Base-by-base conservation (phyloP, 2,888 invertebrate species). In the Pseudococcus jackbeardsleyi region DNA sequence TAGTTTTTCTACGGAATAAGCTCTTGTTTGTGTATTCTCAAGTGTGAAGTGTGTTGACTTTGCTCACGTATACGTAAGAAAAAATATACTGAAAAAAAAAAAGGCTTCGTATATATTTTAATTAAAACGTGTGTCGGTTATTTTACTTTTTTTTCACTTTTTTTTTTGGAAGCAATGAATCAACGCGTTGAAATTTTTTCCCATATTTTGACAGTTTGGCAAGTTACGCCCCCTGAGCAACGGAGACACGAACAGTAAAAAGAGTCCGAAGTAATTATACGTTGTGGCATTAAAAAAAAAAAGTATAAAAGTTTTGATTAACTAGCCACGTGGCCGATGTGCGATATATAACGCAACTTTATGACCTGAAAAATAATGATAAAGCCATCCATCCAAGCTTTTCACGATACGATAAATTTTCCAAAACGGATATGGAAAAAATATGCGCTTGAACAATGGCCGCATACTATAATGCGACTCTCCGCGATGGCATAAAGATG, bases 331-430 rank as follows among this genome's bases (percentile, higher is more conserved):
- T 79, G 46, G 42, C 26, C 33, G 22, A 33, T 72, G 68, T 72
- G 68, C 26, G 68, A 19, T 79, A 79, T 59, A 77, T 39, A 26
- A 42, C n/a, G n/a, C 5, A 19, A 79, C 79, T 79, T 79, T 79
- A 79, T 79, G 79, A 79, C 79, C 79, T 79, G 79, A 79, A 79
- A 79, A 79, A 79, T 79, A 79, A 79, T 42, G 79, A 79, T 79
- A 79, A 79, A 79, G 79, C 79, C 9, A 79, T 79, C 79, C 42
- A 79, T 79, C 79, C 79, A 33, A 79, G 79, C 42, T 79, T 79
- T 77, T 77, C 68, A 39, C 77, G 39, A 39, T 79, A 42, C 42
- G 42, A 79, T 79, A 79, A 79, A 79, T 79, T 79, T 42, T 33
- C 9, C 17, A 42, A 79, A 79, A 42, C 79, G 79, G 79, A 79